phyloP scores from a whole-genome alignment of 2,888 invertebrate species.

The Torymus texanus region DNA sequence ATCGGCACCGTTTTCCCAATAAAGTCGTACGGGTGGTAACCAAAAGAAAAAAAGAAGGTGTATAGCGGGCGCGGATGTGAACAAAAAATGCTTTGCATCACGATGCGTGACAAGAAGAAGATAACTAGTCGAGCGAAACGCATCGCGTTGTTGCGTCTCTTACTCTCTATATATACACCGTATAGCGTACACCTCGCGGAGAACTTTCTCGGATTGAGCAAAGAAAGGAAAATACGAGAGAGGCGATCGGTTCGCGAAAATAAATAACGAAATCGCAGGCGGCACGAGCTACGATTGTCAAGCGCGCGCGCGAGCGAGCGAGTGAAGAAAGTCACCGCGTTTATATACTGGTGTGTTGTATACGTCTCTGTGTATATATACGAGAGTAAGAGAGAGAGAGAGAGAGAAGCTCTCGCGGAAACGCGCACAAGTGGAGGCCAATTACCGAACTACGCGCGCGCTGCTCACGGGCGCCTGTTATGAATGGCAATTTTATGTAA shows the following conservation, averaged over 20 bases:
- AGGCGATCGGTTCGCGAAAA: constrained; percentile 34
- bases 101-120: constrained; percentile 55
- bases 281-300: constrained; percentile 38
- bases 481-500: constrained; percentile 49
- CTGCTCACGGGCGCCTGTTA: constrained; percentile 9
- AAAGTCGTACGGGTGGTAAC: background rate
- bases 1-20: constrained; percentile 31
- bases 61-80: background rate
- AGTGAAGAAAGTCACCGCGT: constrained; percentile 48
- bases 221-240: constrained; percentile 51
- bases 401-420: background rate
- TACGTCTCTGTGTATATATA: background rate
- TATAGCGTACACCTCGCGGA: background rate
- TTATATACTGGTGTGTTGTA: background rate
- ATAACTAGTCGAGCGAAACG: constrained; percentile 54
- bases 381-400: background rate
- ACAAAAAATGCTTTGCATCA: constrained; percentile 42
- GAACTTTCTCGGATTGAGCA: constrained; percentile 54
- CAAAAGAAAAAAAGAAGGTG: constrained; percentile 9
- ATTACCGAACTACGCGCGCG: constrained; percentile 38
- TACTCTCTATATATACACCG: background rate
- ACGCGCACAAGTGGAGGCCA: constrained; percentile 20
- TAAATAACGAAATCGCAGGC: constrained; percentile 54
- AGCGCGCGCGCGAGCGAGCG: background rate
- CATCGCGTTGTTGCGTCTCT: constrained; percentile 40